A percentile compares a stretch with the other conserved stretches of the same genome.
These are phyloP conservation scores for Pseudolycoriella hygida DNA, from an alignment of 2,888 invertebrate genomes.

Conservation along the genomic window DNA sequence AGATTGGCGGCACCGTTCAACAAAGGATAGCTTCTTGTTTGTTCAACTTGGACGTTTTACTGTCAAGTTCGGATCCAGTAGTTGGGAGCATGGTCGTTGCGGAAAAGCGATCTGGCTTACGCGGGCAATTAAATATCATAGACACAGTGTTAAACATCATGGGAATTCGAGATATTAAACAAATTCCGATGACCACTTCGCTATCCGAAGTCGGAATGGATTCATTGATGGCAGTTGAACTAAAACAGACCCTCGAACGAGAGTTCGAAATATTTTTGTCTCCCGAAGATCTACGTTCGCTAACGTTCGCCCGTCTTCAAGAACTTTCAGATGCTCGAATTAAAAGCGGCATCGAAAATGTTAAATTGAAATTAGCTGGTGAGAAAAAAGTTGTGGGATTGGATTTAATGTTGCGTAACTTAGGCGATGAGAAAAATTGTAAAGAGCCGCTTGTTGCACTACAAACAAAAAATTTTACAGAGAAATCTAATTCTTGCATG, in stretches of 20 bases:
- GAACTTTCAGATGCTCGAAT: constrained; percentile 15
- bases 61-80: constrained; percentile 49
- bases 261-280: constrained; percentile 76
- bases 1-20: constrained; percentile 65
- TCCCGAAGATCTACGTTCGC: constrained; percentile 64
- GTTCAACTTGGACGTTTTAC: constrained; percentile 49
- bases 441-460: constrained; percentile 36
- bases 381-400: constrained; percentile 30
- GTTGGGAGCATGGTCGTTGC: constrained; percentile 78
- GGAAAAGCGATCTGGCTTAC: constrained; percentile 48
- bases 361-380: constrained; percentile 21
- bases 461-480: constrained; percentile 22
- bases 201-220: constrained; percentile 91
- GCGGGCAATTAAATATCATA: constrained; percentile 45
- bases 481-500: constrained; percentile 16
- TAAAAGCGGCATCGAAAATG: constrained; percentile 17
- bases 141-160: constrained; percentile 53
- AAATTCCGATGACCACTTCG: constrained; percentile 47
- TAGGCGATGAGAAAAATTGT: constrained; percentile 39
- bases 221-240: constrained; percentile 93
- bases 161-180: constrained; percentile 49
- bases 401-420: constrained; percentile 37
- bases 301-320: constrained; percentile 43
- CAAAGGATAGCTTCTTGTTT: constrained; percentile 74
- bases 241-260: constrained; percentile 79